Percentiles rank a stretch among this genome's conserved stretches.
Evolutionary conservation across 2,888 invertebrate genomes (phyloP).

Genomic region (Prosopocoilus inquinatus): DNA sequence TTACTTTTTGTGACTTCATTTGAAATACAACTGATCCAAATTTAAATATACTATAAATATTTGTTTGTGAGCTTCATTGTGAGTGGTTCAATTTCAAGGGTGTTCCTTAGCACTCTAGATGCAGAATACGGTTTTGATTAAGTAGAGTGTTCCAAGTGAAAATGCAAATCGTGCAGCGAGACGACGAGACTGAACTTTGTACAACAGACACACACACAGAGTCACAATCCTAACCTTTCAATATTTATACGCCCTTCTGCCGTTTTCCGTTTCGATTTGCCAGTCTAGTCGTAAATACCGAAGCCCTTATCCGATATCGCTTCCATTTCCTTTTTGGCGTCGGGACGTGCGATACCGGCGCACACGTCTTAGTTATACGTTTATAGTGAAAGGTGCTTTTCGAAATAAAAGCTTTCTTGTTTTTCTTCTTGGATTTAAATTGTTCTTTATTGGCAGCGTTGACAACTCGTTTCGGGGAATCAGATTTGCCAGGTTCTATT

Average conservation of each 20-base stretch:
- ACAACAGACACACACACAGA: neutral
- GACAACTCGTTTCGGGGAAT: too few species aligned
- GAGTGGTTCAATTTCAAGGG: too few species aligned
- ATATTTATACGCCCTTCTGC: slow-evolving; percentile 15
- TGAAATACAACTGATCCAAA: too few species aligned
- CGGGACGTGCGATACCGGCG: slow-evolving; percentile 14
- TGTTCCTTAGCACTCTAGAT: too few species aligned
- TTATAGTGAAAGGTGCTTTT: slow-evolving; percentile 3
- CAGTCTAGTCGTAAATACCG: slow-evolving; percentile 16
- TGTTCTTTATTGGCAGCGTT: neutral
- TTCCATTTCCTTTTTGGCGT: slow-evolving; percentile 17
- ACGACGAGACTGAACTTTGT: too few species aligned
- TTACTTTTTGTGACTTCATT: too few species aligned
- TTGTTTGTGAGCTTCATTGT: too few species aligned
- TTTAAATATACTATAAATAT: too few species aligned
- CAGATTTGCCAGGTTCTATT: too few species aligned
- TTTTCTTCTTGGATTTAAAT: neutral
- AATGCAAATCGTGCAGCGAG: neutral
- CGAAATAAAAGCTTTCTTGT: neutral
- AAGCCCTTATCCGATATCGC: slow-evolving; percentile 16
- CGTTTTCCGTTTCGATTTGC: slow-evolving; percentile 17
- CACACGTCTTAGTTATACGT: slow-evolving; percentile 16
- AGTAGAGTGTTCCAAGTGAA: slow-evolving; percentile 1
- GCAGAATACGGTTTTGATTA: neutral
- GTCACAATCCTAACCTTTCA: slow-evolving; percentile 14